A percentile compares a stretch with the other conserved stretches of the same genome.
Conservation (phyloP, 1,140 invertebrate species). For the Capitella teleta region DNA sequence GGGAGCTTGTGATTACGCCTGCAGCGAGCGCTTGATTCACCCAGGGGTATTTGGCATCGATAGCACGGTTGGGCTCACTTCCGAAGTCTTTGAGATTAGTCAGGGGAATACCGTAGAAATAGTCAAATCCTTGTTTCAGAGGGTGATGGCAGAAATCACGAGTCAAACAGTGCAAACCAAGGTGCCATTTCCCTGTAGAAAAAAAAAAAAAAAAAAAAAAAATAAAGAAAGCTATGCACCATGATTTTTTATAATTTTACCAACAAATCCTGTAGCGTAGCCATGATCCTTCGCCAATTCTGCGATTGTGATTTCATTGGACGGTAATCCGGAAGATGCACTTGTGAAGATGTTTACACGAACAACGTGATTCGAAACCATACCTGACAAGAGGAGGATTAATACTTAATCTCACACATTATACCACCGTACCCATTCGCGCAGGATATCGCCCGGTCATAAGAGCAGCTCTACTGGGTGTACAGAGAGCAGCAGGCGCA, state of each 20-base stretch:
- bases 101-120: constrained; percentile 43
- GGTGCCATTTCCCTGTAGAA: constrained; percentile 45
- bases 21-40: background rate
- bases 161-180: constrained; percentile 31
- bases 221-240: too few species aligned
- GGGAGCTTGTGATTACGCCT: background rate
- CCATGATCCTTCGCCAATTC: constrained; percentile 18
- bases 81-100: constrained; percentile 41
- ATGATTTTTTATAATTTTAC: too few species aligned
- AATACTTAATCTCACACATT: background rate
- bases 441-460: constrained; percentile 31
- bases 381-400: constrained; percentile 11
- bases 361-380: constrained; percentile 17
- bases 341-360: constrained; percentile 23
- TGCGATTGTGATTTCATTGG: constrained; percentile 30
- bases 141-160: constrained; percentile 38
- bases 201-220: too few species aligned
- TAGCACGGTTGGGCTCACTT: constrained; percentile 6
- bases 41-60: background rate
- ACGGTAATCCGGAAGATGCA: constrained; percentile 23
- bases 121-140: constrained; percentile 44
- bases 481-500: constrained; percentile 28
- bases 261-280: constrained; percentile 30
- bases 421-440: constrained; percentile 18
- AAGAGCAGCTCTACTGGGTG: constrained; percentile 32